phyloP scores from a whole-genome alignment of 1,140 invertebrate genomes.

The Trichomalopsis sarcophagae region DNA sequence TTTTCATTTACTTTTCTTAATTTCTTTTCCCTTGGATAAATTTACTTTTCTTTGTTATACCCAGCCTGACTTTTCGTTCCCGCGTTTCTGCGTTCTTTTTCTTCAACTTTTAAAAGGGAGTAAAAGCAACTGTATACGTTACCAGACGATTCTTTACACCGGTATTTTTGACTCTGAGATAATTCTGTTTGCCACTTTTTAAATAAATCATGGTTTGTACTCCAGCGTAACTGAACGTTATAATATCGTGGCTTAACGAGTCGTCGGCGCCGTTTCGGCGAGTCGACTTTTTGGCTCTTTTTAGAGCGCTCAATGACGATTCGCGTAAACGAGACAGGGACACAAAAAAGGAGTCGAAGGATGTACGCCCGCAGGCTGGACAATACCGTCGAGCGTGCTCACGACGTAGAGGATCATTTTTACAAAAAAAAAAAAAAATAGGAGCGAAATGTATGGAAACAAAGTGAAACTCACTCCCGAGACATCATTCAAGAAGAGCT shows the following conservation, averaged over 20 bases:
- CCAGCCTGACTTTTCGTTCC: not conserved
- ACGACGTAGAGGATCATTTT: not conserved
- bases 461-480: not conserved
- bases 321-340: not conserved
- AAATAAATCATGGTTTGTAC: not conserved
- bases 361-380: not conserved
- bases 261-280: not conserved
- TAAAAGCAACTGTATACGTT: not conserved
- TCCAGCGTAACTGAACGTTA: not conserved
- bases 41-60: not conserved
- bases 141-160: not conserved
- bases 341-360: not conserved
- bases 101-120: not conserved
- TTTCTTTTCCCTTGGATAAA: not conserved
- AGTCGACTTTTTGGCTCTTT: not conserved
- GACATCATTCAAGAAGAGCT: not conserved
- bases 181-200: not conserved
- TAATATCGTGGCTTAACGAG: not conserved
- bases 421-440: not conserved
- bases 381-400: not conserved
- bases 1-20: constrained; percentile 16
- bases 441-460: not conserved
- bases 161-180: not conserved
- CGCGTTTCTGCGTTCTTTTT: not conserved
- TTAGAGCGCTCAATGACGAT: not conserved